Evolutionary conservation across 2,113 vertebrate genomes (phyloP).

Genomic region (Charadrius vociferus): DNA sequence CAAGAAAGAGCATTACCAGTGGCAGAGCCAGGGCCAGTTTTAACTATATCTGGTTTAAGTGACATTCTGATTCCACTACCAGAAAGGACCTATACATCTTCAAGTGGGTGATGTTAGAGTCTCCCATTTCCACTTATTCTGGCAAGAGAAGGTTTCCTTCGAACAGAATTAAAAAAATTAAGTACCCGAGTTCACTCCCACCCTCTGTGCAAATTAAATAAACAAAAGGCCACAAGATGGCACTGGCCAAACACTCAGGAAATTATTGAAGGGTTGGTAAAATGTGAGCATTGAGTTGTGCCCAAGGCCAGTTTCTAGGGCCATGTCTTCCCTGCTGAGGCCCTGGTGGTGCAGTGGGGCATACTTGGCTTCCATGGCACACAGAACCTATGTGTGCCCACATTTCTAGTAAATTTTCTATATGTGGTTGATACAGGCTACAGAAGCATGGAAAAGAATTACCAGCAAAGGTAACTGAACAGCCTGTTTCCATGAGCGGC

Average conservation of each 20-base stretch:
- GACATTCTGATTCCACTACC: neutral
- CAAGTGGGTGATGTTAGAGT: rapidly evolving
- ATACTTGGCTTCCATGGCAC: rapidly evolving
- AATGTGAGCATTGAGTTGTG: rapidly evolving
- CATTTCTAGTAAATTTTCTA: rapidly evolving
- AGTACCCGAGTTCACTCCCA: neutral
- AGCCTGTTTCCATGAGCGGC: rapidly evolving
- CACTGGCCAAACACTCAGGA: neutral
- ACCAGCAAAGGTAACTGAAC: neutral
- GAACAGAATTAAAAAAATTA: neutral
- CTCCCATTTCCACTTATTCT: neutral
- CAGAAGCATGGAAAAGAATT: rapidly evolving
- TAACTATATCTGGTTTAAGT: neutral
- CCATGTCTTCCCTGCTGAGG: neutral
- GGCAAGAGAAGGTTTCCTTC: neutral
- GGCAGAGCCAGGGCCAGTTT: neutral
- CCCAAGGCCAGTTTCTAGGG: neutral
- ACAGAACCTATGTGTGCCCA: rapidly evolving
- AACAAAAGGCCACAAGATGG: conserved; percentile 50
- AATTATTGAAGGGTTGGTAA: neutral
- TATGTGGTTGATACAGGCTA: rapidly evolving
- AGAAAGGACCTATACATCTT: neutral
- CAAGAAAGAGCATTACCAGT: neutral
- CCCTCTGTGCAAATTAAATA: neutral
- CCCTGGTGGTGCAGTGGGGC: rapidly evolving